These are phyloP conservation scores for Epizoanthus ramosus DNA, from an alignment of 92 coral and sea anemone species.

Conservation along the genomic window DNA sequence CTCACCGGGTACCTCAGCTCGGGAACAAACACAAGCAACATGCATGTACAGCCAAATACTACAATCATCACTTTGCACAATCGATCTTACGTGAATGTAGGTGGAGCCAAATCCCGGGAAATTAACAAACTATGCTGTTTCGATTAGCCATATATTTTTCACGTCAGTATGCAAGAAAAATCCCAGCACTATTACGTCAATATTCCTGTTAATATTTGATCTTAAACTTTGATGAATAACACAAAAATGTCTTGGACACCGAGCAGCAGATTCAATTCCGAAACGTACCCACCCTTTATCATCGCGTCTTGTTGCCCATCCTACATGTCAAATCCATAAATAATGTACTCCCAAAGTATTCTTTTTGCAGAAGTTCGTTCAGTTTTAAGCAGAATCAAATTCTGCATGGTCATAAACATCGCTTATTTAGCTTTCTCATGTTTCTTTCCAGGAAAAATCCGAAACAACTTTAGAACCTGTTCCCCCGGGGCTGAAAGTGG, in stretches of 20 bases:
- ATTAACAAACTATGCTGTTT: background rate
- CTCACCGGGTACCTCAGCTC: background rate
- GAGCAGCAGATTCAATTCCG: background rate
- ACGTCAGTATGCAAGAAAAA: too few relatives aligned
- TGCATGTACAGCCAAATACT: background rate
- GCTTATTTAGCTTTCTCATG: background rate
- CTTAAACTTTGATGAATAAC: too few relatives aligned
- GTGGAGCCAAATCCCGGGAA: background rate
- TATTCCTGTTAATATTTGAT: slow-evolving; percentile 28
- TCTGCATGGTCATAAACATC: too few relatives aligned
- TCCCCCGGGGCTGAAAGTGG: background rate
- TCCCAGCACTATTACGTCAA: background rate
- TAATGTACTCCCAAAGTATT: background rate
- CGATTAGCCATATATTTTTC: background rate
- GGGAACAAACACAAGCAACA: background rate
- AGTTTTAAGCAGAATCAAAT: background rate
- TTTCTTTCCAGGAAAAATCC: slow-evolving; percentile 34
- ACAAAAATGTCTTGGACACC: background rate
- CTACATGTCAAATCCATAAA: background rate
- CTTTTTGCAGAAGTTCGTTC: background rate
- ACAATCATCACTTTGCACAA: background rate
- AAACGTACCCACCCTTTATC: slow-evolving; percentile 16
- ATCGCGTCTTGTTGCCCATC: background rate
- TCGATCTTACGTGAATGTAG: background rate
- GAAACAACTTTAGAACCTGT: background rate